phyloP scores from a whole-genome alignment of 92 coral and sea anemone species.

The Zoanthus sansibaricus region DNA sequence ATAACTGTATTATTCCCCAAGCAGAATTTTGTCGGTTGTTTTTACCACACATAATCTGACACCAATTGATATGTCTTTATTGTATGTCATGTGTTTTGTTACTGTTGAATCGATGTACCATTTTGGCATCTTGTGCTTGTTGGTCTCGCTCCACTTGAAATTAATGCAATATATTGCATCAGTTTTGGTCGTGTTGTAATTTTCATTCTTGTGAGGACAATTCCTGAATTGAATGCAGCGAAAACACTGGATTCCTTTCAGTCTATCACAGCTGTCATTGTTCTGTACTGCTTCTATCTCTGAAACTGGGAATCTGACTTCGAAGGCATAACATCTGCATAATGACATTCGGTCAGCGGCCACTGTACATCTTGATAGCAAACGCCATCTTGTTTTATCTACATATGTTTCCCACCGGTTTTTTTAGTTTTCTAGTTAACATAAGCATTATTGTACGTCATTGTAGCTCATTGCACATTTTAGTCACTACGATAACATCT shows the following conservation, averaged over 20 bases:
- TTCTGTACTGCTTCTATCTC: slow-evolving; percentile 5
- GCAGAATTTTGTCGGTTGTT: slow-evolving; percentile 63
- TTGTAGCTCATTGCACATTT: too few relatives aligned
- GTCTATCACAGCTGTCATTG: slow-evolving; percentile 29
- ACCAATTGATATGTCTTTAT: slow-evolving; percentile 57
- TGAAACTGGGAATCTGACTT: neutral
- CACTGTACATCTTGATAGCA: too few relatives aligned
- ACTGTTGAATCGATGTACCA: slow-evolving; percentile 85
- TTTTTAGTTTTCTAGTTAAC: too few relatives aligned
- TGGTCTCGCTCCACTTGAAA: slow-evolving; percentile 54
- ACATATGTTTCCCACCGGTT: too few relatives aligned
- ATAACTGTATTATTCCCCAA: slow-evolving; percentile 65
- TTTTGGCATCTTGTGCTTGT: slow-evolving; percentile 30
- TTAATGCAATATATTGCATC: slow-evolving; percentile 70
- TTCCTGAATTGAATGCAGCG: slow-evolving; percentile 38
- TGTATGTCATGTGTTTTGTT: slow-evolving; percentile 68
- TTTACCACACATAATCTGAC: slow-evolving; percentile 64
- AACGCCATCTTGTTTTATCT: too few relatives aligned
- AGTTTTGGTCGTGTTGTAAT: slow-evolving; percentile 61
- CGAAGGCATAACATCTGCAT: too few relatives aligned
- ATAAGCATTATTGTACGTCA: too few relatives aligned
- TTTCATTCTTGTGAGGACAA: slow-evolving; percentile 50
- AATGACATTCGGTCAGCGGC: too few relatives aligned
- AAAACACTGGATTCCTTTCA: slow-evolving; percentile 35
- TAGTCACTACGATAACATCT: too few relatives aligned